Evolutionary conservation across 1,140 invertebrate species (phyloP).

Genomic region (Lerema accius): DNA sequence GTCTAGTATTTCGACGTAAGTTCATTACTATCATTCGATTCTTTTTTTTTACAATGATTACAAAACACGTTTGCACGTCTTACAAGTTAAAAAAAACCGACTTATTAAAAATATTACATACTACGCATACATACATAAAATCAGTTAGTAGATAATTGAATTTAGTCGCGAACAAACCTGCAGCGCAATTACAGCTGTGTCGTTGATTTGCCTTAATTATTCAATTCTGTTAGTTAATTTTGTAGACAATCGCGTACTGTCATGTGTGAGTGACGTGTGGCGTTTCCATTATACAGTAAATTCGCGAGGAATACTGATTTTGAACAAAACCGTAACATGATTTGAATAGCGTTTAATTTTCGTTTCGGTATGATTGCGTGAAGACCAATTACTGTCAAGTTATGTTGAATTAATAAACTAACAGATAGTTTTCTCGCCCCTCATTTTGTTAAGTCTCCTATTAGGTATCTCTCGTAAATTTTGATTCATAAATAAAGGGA

Average conservation of each 20-base stretch:
- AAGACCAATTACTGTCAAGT: not conserved
- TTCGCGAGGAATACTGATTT: conserved; percentile 3
- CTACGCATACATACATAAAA: no score
- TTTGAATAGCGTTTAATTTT: not conserved
- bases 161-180: conserved; percentile 19
- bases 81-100: no score
- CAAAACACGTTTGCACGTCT: no score
- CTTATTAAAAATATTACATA: no score
- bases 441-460: no score
- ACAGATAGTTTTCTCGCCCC: no score
- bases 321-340: not conserved
- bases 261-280: conserved; percentile 37
- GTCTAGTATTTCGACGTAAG: no score
- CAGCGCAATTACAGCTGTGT: conserved; percentile 24
- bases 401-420: no score
- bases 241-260: conserved; percentile 40
- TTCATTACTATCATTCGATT: no score
- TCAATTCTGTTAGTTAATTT: conserved; percentile 46
- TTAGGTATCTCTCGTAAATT: no score
- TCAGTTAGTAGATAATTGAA: not conserved
- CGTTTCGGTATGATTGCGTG: not conserved
- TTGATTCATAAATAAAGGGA: no score
- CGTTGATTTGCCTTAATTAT: conserved; percentile 39
- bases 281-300: not conserved
- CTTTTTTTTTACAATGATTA: no score